Conservation (phyloP, 2,888 invertebrate species). For the Aphodius sticticus region DNA sequence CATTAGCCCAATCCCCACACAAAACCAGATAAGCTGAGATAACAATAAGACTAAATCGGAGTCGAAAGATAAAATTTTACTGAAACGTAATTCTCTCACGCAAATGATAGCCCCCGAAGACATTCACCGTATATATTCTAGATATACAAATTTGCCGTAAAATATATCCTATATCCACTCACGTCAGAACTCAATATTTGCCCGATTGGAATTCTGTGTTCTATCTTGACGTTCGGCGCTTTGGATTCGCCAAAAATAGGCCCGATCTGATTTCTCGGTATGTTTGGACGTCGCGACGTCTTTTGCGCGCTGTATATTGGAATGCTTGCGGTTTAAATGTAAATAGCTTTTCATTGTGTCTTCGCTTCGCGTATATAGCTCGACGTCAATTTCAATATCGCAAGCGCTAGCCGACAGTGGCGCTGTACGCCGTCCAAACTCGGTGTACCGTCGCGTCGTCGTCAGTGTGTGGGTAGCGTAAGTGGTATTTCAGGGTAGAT, state of each 20-base stretch:
- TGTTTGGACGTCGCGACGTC: not conserved
- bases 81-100: no score
- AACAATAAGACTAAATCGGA: no score
- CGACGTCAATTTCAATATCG: conserved; percentile 18
- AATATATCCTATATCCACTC: not conserved
- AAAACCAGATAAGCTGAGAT: no score
- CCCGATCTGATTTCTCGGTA: not conserved
- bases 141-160: not conserved
- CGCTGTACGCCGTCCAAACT: not conserved
- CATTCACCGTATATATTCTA: not conserved
- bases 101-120: no score
- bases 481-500: not conserved
- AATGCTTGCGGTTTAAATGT: conserved; percentile 9
- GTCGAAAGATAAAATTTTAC: no score
- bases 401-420: not conserved
- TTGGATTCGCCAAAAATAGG: not conserved
- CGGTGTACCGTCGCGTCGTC: not conserved
- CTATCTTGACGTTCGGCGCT: not conserved
- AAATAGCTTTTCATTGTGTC: conserved; percentile 26
- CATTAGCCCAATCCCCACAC: no score
- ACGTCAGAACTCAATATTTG: not conserved
- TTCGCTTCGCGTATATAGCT: conserved; percentile 11
- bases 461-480: not conserved
- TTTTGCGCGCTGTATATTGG: not conserved
- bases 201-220: not conserved